Evolutionary conservation across 2,797 vertebrate genomes (phyloP).

Genomic region (Amazona finschi): DNA sequence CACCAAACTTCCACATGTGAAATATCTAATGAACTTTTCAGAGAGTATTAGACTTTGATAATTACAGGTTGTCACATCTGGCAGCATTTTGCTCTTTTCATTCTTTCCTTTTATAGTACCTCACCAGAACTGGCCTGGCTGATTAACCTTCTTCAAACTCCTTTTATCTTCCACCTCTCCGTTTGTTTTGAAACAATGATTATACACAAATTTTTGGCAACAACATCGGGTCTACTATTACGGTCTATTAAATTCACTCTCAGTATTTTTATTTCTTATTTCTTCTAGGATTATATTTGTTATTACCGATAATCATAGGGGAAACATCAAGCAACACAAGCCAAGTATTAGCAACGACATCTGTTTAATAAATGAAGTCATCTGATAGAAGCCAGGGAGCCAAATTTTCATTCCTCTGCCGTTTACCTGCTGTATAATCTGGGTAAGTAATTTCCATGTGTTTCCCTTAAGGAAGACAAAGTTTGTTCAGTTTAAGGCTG

Average conservation of each 20-base stretch:
- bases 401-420: not conserved
- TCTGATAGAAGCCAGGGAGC: not conserved
- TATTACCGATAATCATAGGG: not conserved
- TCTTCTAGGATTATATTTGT: not conserved
- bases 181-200: not conserved
- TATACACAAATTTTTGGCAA: not conserved
- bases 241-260: not conserved
- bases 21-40: not conserved
- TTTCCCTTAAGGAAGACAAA: not conserved
- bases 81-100: not conserved
- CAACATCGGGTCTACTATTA: not conserved
- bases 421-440: not conserved
- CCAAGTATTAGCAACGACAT: not conserved
- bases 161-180: not conserved
- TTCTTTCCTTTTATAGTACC: not conserved
- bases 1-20: rapidly evolving
- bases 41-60: not conserved
- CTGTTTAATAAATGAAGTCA: not conserved
- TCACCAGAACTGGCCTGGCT: not conserved
- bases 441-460: not conserved
- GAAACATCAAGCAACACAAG: not conserved
- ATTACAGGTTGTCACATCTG: not conserved
- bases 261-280: not conserved
- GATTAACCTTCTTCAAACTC: not conserved
- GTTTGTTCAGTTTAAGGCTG: not conserved